These are phyloP conservation scores for Philopotamus ludificatus DNA, from an alignment of 1,140 invertebrate genomes.

Conservation along the genomic window DNA sequence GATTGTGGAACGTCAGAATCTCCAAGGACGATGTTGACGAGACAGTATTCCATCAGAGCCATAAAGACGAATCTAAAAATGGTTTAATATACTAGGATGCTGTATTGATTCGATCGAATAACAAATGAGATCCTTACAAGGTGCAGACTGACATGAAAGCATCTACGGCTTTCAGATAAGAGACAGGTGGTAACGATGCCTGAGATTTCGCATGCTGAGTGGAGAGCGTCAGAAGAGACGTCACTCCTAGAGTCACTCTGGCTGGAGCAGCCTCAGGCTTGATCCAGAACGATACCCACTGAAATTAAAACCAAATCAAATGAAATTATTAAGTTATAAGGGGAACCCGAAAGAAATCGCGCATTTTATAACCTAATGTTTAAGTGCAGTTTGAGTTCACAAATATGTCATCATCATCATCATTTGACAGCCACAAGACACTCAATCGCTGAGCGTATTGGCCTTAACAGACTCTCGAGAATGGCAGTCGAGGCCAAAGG, in stretches of 20 bases:
- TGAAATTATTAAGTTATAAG: no score
- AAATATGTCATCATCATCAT: neutral
- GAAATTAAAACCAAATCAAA: conserved; percentile 37
- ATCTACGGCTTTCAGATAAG: conserved; percentile 87
- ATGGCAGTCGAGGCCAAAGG: no score
- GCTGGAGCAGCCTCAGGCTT: conserved; percentile 86
- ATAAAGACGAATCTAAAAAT: conserved; percentile 89
- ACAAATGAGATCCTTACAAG: conserved; percentile 63
- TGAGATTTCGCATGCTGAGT: conserved; percentile 91
- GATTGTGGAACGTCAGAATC: conserved; percentile 59
- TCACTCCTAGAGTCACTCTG: conserved; percentile 86
- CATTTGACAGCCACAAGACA: no score
- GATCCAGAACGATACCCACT: conserved; percentile 94
- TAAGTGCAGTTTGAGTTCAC: no score
- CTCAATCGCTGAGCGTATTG: no score
- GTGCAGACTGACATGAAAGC: conserved; percentile 91
- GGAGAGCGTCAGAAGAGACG: conserved; percentile 83
- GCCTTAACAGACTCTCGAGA: no score
- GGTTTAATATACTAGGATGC: no score
- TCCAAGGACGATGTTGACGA: conserved; percentile 86
- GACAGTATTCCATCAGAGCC: conserved; percentile 90
- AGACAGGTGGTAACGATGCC: conserved; percentile 83
- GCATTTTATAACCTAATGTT: no score
- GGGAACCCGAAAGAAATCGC: no score
- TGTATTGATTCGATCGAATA: no score